Base-by-base conservation (phyloP, 2,888 invertebrate genomes). In the Terebella lapidaria region DNA sequence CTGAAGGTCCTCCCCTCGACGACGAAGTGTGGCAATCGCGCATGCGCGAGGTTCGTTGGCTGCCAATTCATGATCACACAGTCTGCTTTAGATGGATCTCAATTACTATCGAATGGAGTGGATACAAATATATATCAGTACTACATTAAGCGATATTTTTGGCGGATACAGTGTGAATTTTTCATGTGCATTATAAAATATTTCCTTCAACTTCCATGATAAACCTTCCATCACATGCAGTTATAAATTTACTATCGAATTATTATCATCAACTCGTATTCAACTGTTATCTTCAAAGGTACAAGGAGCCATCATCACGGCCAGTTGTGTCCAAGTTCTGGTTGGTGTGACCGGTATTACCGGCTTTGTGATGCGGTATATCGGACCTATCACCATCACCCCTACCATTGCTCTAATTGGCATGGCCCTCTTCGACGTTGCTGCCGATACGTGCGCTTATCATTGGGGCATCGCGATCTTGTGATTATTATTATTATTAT, bases 391-490 rank as follows among this genome's bases (percentile, higher is more conserved):
- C 10, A 35, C 42, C 42, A 35, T 35, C 42, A n/a, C 42, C 10
- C 42, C 42, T 10, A 35, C n/a, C n/a, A 35, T 35, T 15, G n/a
- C 42, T 35, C n/a, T 35, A 35, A 35, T 35, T 35, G 42, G 42
- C 10, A 10, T 35, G 42, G 42, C 42, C n/a, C n/a, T 35, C 10
- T 35, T 35, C 42, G 42, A 35, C n/a, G 42, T 35, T 15, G 42
- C 42, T 15, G 42, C 42, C 10, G n/a, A 35, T n/a, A 35, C 42
- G 10, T 35, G 42, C 42, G 10, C 42, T 15, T 15, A 10, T 10
- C 42, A 35, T 10, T 35, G 42, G 42, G 42, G 42, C 42, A 35
- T 35, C 10, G 87, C 91, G n/a, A n/a, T n/a, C n/a, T n/a, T n/a
- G n/a, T n/a, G n/a, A n/a, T n/a, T n/a, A n/a, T n/a, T n/a, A n/a